A percentile compares a stretch with the other conserved stretches of the same genome.
Conservation (phyloP, 2,888 invertebrate species). For the Aspidiotus destructor region DNA sequence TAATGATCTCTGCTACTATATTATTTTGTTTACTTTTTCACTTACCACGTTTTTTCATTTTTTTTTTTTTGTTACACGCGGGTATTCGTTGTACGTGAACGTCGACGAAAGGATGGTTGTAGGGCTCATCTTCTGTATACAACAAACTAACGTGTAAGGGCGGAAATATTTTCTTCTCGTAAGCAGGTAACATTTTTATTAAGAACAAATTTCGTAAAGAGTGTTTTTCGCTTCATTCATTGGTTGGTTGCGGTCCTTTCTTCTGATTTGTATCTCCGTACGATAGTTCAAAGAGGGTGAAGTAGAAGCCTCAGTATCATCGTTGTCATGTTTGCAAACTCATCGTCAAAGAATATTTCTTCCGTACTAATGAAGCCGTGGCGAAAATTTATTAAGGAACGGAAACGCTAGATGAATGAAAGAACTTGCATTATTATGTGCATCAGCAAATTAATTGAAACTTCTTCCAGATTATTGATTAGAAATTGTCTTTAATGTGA, state of each 20-base stretch:
- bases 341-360: neutral
- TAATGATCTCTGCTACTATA: constrained; percentile 23
- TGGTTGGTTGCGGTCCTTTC: neutral
- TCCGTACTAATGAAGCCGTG: neutral
- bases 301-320: neutral
- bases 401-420: too few species aligned
- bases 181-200: constrained; percentile 9
- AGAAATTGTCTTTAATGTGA: too few species aligned
- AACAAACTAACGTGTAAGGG: neutral
- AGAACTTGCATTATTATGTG: too few species aligned
- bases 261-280: too few species aligned
- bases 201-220: neutral
- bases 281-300: neutral
- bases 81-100: neutral
- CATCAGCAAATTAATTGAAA: too few species aligned
- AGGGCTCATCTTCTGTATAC: too few species aligned
- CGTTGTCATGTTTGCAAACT: neutral
- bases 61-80: neutral
- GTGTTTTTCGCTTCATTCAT: neutral
- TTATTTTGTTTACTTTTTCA: constrained; percentile 32
- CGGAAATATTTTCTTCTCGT: constrained; percentile 11
- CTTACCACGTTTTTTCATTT: constrained; percentile 13
- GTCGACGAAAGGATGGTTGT: too few species aligned
- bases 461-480: too few species aligned
- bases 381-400: too few species aligned